Evolutionary conservation across 1,140 invertebrate genomes (phyloP), one percentile per base, ranked within the genome.

Genomic region (Probaryconus sp.): DNA sequence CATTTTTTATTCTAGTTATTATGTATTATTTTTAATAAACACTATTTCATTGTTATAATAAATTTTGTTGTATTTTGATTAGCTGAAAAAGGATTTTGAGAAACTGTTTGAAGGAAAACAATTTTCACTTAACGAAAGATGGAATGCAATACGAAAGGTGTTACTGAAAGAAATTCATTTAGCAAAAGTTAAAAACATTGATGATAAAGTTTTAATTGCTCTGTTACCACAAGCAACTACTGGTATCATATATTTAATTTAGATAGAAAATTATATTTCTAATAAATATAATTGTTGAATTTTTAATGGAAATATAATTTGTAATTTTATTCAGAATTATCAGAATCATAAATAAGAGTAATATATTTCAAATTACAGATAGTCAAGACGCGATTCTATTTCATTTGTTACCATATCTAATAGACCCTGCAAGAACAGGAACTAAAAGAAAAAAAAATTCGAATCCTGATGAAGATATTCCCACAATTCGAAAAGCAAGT

Each of bases 381-480:
- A 17, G 18, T 38, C 35, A 38, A 38, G 18, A 9, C 18, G 7
- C 35, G 9, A 38, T 38, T 9, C n/a, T 38, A 18, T 38, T 38
- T 5, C 13, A 38, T 14, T 38, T 38, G 16, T 18, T 38, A n/a
- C 16, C 35, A 11, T 38, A 38, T n/a, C 1, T 38, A 17, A 38
- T 38, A 10, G 14, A 17, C 5, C 35, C n/a, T 6, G 14, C 17
- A 18, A 38, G 30, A 31, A n/a, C 4, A 4, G 9, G 2, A 5
- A 43, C 40, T 2, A 43, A 43, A 5, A 43, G 40, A 43, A 43
- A 43, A 43, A 26, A 1, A 5, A 26, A 43, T 26, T 3, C 37
- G 37, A 40, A 3, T 18, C n/a, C n/a, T n/a, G n/a, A n/a, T n/a
- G n/a, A n/a, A n/a, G n/a, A 14, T 6, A 6, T 40, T 5, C 14